Base-by-base conservation (phyloP, 2,113 vertebrate genomes). In the Todiramphus chloris region DNA sequence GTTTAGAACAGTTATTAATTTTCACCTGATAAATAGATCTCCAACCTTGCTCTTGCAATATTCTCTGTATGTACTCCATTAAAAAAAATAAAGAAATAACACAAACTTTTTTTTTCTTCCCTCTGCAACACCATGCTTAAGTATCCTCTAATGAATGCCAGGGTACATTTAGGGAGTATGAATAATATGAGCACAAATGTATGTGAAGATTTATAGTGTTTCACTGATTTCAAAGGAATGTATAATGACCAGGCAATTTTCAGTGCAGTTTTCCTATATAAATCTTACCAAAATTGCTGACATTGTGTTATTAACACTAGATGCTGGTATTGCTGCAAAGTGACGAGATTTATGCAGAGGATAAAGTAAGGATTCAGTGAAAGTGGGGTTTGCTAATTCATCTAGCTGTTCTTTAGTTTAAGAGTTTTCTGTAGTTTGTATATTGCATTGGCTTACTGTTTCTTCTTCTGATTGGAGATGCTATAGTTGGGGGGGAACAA, bases 341-440 rank as follows among this genome's bases (percentile, higher is more conserved):
- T 73, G 74, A 89, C 60, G 81, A 86, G 86, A 95, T 95, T 97
- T 94, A 96, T 94, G 90, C 67, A 77, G 20, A 93, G 92, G 91
- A 94, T 94, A 89, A 94, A 92, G 69, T 39, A 75, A 62, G 74
- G 48, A 92, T 87, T 62, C 39, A 76, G 90, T 33, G 62, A 59
- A 76, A 90, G 62, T 50, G 66, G 17, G 62, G 53, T 58, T 94
- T 89, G 70, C 74, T 94, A 84, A 89, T 94, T 96, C 80, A 55
- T 80, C 28, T 68, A 60, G 53, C 67, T 84, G 41, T 62, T 82
- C 1, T 6, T 78, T 81, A 90, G 55, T 74, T 93, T 87, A 82
- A 74, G 74, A 76, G 60, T 43, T 76, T 84, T 87, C 66, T 82
- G 48, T 89, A 84, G 62, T 64, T 72, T 51, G 33, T 69, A 8